Base-by-base conservation (phyloP, 2,888 invertebrate genomes). In the Julus scanicus region DNA sequence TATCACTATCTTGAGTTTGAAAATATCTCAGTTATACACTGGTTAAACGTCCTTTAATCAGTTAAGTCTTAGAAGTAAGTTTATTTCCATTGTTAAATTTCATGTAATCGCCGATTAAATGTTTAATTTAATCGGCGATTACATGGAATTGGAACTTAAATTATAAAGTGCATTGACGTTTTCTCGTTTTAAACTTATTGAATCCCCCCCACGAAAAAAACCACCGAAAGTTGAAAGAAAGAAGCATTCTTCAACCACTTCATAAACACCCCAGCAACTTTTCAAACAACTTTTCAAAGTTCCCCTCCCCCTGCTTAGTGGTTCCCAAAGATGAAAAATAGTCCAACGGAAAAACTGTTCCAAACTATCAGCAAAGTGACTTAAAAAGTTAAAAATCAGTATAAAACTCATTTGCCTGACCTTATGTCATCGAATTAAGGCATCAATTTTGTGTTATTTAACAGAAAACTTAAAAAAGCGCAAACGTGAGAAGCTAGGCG, bases 401-500 rank as follows among this genome's bases (percentile, higher is more conserved):
- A 29, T n/a, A 5, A 3, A 57, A 57, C 4, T 2, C 57, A 13
- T 1, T 57, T 57, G n/a, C 57, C 17, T 2, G 57, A 13, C 2
- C 57, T 8, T n/a, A 1, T 1, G 1, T 5, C 17, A 9, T n/a
- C n/a, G 57, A 57, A 57, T 13, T 57, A 2, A 57, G 0, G 13
- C 57, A n/a, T 5, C 0, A 57, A n/a, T 57, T 57, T n/a, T 6
- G 5, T 5, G 17, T 8, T 71, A n/a, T 9, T 71, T 29, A n/a
- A n/a, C 20, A 20, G n/a, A n/a, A 29, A 71, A 71, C 20, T 6
- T 8, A 2, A 29, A 29, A 29, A 71, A 29, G 9, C 2, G 9
- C 0, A n/a, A 71, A 71, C 71, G 71, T 71, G 71, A 71, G 71
- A 71, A 71, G 71, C 29, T 71, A 29, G 71, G 71, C 71, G 71